Evolutionary conservation across 64 coral and sea anemone species (phyloP).

Genomic region (Pocillopora verrucosa): DNA sequence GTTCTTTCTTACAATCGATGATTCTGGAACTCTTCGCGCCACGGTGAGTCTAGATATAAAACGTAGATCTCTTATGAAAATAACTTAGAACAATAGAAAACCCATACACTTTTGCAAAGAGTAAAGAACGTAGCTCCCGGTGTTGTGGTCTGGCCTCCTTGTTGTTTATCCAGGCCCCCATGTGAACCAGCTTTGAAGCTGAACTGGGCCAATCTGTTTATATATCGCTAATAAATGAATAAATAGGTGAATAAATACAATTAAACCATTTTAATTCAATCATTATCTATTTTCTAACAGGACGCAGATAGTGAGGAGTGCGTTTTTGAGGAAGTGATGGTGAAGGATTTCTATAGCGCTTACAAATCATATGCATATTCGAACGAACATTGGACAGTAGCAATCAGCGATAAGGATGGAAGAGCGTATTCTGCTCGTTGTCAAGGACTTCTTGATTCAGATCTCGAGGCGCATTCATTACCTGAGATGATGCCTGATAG

Average conservation of each 20-base stretch:
- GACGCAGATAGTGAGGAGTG: conserved; percentile 89
- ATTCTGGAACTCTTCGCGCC: conserved; percentile 77
- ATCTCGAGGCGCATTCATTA: conserved; percentile 43
- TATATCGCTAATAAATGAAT: neutral
- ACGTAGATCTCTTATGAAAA: neutral
- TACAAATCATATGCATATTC: conserved; percentile 84
- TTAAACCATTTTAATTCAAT: neutral
- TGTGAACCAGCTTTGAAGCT: neutral
- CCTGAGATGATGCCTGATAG: conserved; percentile 29
- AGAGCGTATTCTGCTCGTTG: conserved; percentile 40
- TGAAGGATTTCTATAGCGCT: conserved; percentile 81
- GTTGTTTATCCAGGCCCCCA: neutral
- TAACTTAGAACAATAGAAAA: no score
- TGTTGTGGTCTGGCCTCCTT: no score
- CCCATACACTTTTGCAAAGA: no score
- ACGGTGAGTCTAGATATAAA: conserved; percentile 43
- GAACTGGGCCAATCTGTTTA: neutral
- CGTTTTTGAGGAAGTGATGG: conserved; percentile 77
- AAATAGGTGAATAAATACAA: neutral
- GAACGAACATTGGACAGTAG: conserved; percentile 77
- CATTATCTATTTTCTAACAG: conserved; percentile 25
- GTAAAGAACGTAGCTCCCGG: neutral
- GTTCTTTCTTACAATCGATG: conserved; percentile 85
- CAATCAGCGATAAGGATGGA: conserved; percentile 46
- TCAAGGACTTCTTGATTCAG: conserved; percentile 39